Evolutionary conservation across 2,113 vertebrate species (phyloP).

Genomic region (Colistium nudipinnis): DNA sequence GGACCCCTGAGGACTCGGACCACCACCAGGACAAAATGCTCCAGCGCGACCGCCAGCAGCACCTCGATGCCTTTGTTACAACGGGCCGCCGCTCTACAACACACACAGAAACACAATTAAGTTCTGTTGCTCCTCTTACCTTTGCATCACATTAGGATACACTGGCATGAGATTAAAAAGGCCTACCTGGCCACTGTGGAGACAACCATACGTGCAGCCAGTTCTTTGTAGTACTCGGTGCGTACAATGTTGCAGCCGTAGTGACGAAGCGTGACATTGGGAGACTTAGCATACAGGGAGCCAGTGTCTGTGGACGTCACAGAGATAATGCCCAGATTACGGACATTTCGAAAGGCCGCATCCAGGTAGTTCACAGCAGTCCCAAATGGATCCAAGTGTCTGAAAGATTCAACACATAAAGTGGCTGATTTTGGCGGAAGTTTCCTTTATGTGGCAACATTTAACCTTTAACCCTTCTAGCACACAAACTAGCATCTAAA

Average conservation of each 20-base stretch:
- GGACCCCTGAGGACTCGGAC: constrained; percentile 92
- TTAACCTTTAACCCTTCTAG: too few species aligned
- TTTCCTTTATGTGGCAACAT: too few species aligned
- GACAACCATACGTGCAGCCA: constrained; percentile 90
- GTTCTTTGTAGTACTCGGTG: constrained; percentile 95
- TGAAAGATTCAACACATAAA: constrained; percentile 62
- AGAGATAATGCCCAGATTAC: constrained; percentile 94
- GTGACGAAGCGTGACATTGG: constrained; percentile 92
- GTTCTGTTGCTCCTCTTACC: fast-evolving
- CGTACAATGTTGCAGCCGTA: constrained; percentile 92
- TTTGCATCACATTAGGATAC: not conserved
- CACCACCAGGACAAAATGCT: constrained; percentile 96
- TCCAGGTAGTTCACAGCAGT: constrained; percentile 95
- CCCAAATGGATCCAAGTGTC: constrained; percentile 96
- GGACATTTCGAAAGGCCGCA: constrained; percentile 92
- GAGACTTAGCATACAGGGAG: constrained; percentile 93
- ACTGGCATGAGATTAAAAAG: not conserved
- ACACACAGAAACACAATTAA: not conserved
- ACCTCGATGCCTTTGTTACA: constrained; percentile 98
- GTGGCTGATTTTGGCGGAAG: too few species aligned
- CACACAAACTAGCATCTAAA: too few species aligned
- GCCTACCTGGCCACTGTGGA: constrained; percentile 90
- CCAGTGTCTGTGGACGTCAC: constrained; percentile 94
- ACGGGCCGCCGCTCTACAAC: constrained; percentile 89
- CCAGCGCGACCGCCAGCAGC: constrained; percentile 91